These are phyloP conservation scores for Ophioninae sp. DNA, from an alignment of 2,888 invertebrate genomes.

Conservation along the genomic window DNA sequence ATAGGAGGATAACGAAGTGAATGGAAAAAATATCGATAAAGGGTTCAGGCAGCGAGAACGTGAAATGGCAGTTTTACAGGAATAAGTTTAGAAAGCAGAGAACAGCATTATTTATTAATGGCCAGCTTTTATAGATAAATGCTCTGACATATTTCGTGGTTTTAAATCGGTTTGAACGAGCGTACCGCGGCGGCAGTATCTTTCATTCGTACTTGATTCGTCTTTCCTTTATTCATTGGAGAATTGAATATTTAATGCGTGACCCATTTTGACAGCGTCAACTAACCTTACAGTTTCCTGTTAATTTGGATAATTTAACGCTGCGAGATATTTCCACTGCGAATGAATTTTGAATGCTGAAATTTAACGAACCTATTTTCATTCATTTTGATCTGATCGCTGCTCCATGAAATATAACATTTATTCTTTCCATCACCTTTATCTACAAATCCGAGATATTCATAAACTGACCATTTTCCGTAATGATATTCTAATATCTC, in stretches of 20 bases:
- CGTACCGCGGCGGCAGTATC: background rate
- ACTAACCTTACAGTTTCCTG: background rate
- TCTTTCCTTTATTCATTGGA: background rate
- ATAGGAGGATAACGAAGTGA: conserved; percentile 51
- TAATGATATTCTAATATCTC: too few relatives aligned
- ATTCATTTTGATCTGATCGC: background rate
- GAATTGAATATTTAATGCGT: conserved; percentile 2
- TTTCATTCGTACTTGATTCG: background rate
- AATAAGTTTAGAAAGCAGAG: background rate
- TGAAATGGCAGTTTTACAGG: background rate
- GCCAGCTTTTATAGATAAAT: background rate
- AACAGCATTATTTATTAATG: background rate
- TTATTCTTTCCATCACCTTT: background rate
- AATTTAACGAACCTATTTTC: background rate
- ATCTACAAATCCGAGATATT: background rate
- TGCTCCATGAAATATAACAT: background rate
- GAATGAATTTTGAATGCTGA: background rate
- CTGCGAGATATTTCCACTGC: background rate
- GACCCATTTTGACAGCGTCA: background rate
- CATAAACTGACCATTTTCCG: background rate
- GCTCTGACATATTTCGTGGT: background rate
- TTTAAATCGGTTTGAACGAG: background rate
- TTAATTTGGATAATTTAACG: background rate
- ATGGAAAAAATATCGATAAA: conserved; percentile 30
- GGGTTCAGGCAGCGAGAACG: conserved; percentile 32